Conservation (phyloP, 2,888 invertebrate genomes). For the Brenthis hecate region DNA sequence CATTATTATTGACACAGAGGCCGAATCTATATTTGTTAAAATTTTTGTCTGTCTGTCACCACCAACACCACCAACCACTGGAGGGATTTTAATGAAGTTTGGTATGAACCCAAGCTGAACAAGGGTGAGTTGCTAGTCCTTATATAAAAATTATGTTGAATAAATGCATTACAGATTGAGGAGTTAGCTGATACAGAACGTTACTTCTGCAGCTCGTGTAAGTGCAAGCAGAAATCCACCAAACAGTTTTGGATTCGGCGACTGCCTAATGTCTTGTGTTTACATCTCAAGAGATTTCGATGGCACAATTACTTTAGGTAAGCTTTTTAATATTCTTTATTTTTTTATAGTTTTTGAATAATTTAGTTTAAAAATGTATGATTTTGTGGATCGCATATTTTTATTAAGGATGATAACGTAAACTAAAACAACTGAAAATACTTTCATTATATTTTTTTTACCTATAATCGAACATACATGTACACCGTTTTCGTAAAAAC, state of each 20-base stretch:
- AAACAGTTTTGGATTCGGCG: conserved; percentile 93
- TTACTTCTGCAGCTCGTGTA: conserved; percentile 91
- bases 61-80: no score
- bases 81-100: no score
- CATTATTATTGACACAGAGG: no score
- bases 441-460: no score
- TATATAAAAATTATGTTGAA: background rate
- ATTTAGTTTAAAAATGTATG: background rate
- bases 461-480: no score
- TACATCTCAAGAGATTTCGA: conserved; percentile 92
- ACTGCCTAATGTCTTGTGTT: conserved; percentile 90
- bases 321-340: background rate
- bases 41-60: no score
- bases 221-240: conserved; percentile 90
- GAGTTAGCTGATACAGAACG: conserved; percentile 91
- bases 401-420: no score
- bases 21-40: no score
- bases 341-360: background rate
- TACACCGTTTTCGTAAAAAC: no score
- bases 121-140: background rate
- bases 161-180: conserved; percentile 80
- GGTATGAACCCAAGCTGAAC: no score
- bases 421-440: no score
- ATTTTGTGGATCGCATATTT: background rate
- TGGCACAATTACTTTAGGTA: conserved; percentile 90